Evolutionary conservation across 1,140 invertebrate species (phyloP).

Genomic region (Ostrea denselamellosa): DNA sequence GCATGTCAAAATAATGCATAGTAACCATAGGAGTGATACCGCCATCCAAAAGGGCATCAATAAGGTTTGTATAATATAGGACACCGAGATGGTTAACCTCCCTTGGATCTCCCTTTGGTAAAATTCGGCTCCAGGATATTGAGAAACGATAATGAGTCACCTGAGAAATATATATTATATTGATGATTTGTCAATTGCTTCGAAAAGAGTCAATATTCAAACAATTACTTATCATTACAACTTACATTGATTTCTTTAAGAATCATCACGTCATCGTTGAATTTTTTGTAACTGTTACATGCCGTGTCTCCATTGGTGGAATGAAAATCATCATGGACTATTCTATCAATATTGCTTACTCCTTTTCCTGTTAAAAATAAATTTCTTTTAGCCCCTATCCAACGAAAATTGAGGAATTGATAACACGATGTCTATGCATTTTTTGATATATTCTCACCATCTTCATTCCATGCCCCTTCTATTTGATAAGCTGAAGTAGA

Average conservation of each 20-base stretch:
- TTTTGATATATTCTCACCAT: slow-evolving; percentile 66
- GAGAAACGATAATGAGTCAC: slow-evolving; percentile 73
- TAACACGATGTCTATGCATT: too few relatives aligned
- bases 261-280: slow-evolving; percentile 83
- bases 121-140: slow-evolving; percentile 71
- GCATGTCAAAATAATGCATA: slow-evolving; percentile 80
- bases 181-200: too few relatives aligned
- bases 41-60: slow-evolving; percentile 66
- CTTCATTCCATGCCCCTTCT: slow-evolving; percentile 78
- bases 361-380: slow-evolving; percentile 52
- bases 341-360: slow-evolving; percentile 81
- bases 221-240: not conserved
- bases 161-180: slow-evolving; percentile 53
- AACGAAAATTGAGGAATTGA: too few relatives aligned
- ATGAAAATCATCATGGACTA: slow-evolving; percentile 78
- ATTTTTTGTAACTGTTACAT: slow-evolving; percentile 85
- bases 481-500: slow-evolving; percentile 79
- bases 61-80: slow-evolving; percentile 70
- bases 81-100: slow-evolving; percentile 62
- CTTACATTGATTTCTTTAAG: slow-evolving; percentile 79
- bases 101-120: slow-evolving; percentile 65
- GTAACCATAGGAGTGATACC: slow-evolving; percentile 80
- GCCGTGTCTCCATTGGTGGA: slow-evolving; percentile 82
- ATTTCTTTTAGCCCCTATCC: too few relatives aligned
- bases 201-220: not conserved